Conservation (phyloP, 1,140 invertebrate genomes). For the Drosophila baimaii region DNA sequence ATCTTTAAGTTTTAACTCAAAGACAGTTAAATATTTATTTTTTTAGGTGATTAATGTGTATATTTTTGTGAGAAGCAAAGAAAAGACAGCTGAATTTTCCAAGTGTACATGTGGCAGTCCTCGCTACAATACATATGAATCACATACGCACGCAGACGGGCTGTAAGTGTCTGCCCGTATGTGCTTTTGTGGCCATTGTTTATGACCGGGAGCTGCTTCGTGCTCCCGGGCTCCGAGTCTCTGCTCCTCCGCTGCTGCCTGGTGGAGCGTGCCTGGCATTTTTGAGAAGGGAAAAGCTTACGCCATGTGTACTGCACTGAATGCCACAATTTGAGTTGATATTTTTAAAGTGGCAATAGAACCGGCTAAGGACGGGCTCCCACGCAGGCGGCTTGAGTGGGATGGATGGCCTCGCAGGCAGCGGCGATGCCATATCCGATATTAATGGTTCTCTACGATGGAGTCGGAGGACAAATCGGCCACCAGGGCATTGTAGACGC, state of each 20-base stretch:
- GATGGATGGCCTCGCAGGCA: neutral
- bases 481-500: slow-evolving; percentile 56
- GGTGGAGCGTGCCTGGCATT: slow-evolving; percentile 74
- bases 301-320: slow-evolving; percentile 59
- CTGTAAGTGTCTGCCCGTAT: slow-evolving; percentile 44
- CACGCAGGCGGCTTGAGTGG: neutral
- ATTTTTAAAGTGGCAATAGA: slow-evolving; percentile 70
- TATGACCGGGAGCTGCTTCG: slow-evolving; percentile 60
- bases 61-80: neutral
- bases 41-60: neutral
- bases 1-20: too few species aligned
- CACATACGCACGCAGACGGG: slow-evolving; percentile 38
- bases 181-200: slow-evolving; percentile 68
- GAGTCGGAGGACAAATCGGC: slow-evolving; percentile 54
- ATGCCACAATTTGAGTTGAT: slow-evolving; percentile 77
- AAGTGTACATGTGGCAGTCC: slow-evolving; percentile 8
- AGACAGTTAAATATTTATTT: too few species aligned
- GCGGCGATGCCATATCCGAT: neutral
- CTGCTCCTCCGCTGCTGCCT: slow-evolving; percentile 24
- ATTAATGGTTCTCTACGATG: slow-evolving; percentile 32
- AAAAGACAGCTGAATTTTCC: neutral
- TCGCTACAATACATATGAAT: slow-evolving; percentile 52
- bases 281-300: slow-evolving; percentile 61
- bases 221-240: neutral
- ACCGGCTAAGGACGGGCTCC: slow-evolving; percentile 8